These are phyloP conservation scores for Agrotis segetum DNA, from an alignment of 2,888 invertebrate species.

Conservation along the genomic window DNA sequence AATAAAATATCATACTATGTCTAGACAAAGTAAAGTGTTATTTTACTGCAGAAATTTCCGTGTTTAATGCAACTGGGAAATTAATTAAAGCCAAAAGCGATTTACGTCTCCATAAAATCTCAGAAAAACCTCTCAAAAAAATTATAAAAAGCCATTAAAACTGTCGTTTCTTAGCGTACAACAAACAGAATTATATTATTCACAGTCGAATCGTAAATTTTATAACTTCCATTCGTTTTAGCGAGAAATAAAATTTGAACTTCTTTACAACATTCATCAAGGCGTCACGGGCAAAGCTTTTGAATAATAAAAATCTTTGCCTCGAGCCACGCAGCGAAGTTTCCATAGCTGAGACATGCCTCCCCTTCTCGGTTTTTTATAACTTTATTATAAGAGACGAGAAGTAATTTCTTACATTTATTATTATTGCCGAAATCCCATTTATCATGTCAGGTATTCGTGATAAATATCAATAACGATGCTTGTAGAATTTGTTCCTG, in stretches of 20 bases:
- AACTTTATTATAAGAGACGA: conserved; percentile 72
- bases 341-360: conserved; percentile 62
- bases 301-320: conserved; percentile 86
- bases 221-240: conserved; percentile 78
- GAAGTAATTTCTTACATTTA: conserved; percentile 75
- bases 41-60: neutral
- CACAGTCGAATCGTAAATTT: conserved; percentile 77
- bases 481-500: conserved; percentile 61
- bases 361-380: conserved; percentile 65
- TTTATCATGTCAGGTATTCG: conserved; percentile 67
- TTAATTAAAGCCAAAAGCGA: conserved; percentile 32
- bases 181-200: conserved; percentile 73
- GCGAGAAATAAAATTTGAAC: conserved; percentile 84
- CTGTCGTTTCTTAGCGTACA: conserved; percentile 61
- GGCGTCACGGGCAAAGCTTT: conserved; percentile 85
- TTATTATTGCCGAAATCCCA: conserved; percentile 72
- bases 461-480: conserved; percentile 71
- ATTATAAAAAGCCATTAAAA: conserved; percentile 62
- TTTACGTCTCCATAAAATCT: conserved; percentile 48
- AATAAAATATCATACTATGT: conserved; percentile 1
- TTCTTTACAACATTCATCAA: conserved; percentile 88
- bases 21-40: conserved; percentile 19
- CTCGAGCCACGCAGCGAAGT: conserved; percentile 62
- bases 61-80: conserved; percentile 21
- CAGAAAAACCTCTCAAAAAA: conserved; percentile 56